Evolutionary conservation across 2,888 invertebrate species (phyloP).

Genomic region (Mythimna vitellina): DNA sequence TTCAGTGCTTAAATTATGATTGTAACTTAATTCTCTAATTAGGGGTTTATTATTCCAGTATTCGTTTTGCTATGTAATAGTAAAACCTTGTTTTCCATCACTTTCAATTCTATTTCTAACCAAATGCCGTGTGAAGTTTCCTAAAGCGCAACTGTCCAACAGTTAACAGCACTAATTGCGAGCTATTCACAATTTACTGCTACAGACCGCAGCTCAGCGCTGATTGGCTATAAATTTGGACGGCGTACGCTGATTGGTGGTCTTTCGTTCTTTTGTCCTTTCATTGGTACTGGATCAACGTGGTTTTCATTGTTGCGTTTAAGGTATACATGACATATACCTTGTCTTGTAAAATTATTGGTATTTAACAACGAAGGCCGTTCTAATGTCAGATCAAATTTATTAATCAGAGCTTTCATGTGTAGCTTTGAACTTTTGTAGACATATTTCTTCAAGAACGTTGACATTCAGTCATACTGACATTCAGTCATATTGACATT

Average conservation of each 20-base stretch:
- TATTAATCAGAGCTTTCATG: neutral
- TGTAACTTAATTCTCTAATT: too few species aligned
- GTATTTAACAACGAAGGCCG: neutral
- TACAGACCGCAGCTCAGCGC: conserved; percentile 66
- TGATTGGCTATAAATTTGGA: conserved; percentile 83
- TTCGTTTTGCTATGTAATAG: neutral
- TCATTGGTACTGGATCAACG: conserved; percentile 46
- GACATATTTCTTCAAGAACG: neutral
- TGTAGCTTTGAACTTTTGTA: conserved; percentile 13
- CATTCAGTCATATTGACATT: conserved; percentile 17
- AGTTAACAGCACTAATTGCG: conserved; percentile 76
- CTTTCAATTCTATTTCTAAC: conserved; percentile 10
- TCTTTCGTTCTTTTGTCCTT: conserved; percentile 68
- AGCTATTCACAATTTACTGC: conserved; percentile 76
- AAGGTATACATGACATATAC: neutral
- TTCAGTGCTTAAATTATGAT: too few species aligned
- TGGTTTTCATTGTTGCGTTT: conserved; percentile 50
- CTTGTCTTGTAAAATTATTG: too few species aligned
- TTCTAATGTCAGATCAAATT: conserved; percentile 23
- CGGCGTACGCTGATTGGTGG: conserved; percentile 75
- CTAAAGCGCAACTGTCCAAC: conserved; percentile 50
- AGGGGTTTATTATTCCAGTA: too few species aligned
- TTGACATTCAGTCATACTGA: conserved; percentile 11
- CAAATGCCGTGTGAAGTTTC: conserved; percentile 56
- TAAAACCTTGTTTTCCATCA: neutral